Evolutionary conservation across 2,888 invertebrate genomes (phyloP), one percentile per base, ranked within the genome.

Genomic region (Cataglyphis livida): DNA sequence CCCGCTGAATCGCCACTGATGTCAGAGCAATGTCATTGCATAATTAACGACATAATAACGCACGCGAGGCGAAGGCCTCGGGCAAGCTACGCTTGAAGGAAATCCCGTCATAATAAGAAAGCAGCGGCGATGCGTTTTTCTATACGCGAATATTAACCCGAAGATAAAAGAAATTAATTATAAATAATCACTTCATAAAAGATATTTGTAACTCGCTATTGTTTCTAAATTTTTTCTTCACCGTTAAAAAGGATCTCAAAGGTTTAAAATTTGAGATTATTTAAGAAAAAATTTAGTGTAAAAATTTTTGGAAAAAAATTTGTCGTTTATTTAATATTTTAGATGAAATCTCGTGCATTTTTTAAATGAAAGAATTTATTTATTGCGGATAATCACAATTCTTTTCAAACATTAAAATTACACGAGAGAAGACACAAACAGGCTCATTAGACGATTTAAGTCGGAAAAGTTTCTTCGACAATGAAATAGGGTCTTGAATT

Each of bases 1-100:
- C 87, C 91, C 88, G 83, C 38, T 88, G 87, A 86, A 87, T 91
- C 82, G 81, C 59, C 41, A 84, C 89, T 92, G 91, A 92, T 92
- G 92, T 92, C 91, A 92, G 89, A 88, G 88, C 81, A 89, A 85
- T 88, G 73, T 84, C 73, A 89, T 93, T 93, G 91, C 93, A 93
- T 93, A 93, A 93, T 92, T 91, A 91, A 90, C 88, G 89, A 91
- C 91, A 78, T 57, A 79, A 61, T 71, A 92, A 93, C 91, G 91
- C 91, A 91, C 90, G 85, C 64, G 6, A 81, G 89, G 84, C 78
- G 91, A 91, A 93, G 92, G 92, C 91, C 93, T 86, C 84, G 91
- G 87, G 87, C 88, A 90, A 90, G 88, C 91, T 91, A 87, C 87
- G 89, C 91, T 87, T 86, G 79, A 84, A 91, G 91, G 91, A 91